Conservation (phyloP, 2,797 vertebrate species). For the Phrynocephalus vlangalii region DNA sequence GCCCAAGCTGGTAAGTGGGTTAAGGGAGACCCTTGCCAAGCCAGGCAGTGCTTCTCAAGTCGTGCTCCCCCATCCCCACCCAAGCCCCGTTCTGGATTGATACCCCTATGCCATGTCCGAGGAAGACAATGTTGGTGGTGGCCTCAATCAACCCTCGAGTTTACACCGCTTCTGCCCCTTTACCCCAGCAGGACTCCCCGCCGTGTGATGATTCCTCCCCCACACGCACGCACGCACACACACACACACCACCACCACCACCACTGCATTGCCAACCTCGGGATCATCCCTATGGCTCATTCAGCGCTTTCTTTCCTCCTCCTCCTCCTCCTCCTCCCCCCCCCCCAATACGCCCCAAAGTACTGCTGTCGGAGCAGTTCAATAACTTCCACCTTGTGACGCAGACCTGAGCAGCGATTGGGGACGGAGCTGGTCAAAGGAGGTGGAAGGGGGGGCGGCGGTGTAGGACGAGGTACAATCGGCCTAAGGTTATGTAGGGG, state of each 20-base stretch:
- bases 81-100: too few relatives aligned
- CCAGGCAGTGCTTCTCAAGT: background rate
- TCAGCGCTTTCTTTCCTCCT: background rate
- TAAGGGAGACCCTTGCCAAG: background rate
- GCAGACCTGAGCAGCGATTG: slow-evolving; percentile 10
- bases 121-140: too few relatives aligned
- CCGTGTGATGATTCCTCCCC: background rate
- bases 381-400: slow-evolving; percentile 37
- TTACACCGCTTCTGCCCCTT: background rate
- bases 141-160: background rate
- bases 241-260: background rate
- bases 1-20: background rate
- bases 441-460: too few relatives aligned
- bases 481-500: too few relatives aligned
- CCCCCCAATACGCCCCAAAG: background rate
- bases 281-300: background rate
- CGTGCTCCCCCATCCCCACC: too few relatives aligned
- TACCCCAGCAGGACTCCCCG: background rate
- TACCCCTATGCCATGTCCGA: background rate
- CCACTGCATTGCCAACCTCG: slow-evolving; percentile 13
- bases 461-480: too few relatives aligned
- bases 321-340: too few relatives aligned
- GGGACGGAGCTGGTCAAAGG: background rate
- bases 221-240: background rate
- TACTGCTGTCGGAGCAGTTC: slow-evolving; percentile 23